Evolutionary conservation across 2,888 invertebrate species (phyloP), one percentile per base, ranked within the genome.

Genomic region (Anarsia innoxiella): DNA sequence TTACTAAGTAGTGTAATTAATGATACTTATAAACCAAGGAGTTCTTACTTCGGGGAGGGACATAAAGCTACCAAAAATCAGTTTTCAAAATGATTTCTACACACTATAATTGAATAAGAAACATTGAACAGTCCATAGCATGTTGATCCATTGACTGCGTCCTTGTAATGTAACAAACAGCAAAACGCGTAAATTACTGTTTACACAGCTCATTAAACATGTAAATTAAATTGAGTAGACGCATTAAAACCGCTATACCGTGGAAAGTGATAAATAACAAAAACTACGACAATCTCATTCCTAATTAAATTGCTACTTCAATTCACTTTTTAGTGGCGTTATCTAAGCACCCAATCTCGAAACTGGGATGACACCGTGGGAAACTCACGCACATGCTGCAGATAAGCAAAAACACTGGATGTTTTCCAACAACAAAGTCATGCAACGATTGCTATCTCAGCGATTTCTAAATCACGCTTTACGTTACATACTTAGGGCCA

Each of bases 321-420:
- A 30, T 36, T 36, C n/a, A 23, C 27, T 35, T 31, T 36, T 15
- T 36, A 16, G 12, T 33, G 26, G 14, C 13, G 15, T 36, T 40
- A 62, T 66, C 58, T 52, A 31, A 39, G 42, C 48, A 52, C 48
- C 46, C 50, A n/a, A 61, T 61, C 51, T 51, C 32, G 29, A 35
- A 39, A 40, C 45, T 48, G 48, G 2, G 25, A 5, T 12, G 33
- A 26, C 43, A 51, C 38, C 62, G 63, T 66, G 66, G 51, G 66
- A 66, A 64, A n/a, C n/a, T 33, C 36, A 36, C 45, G 41, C 12
- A 41, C 45, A 34, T 28, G 42, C 37, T 42, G 42, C 51, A 42
- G 59, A 53, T 48, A 48, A 47, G 48, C 44, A 48, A 48, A 52
- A 39, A 31, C 26, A 39, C n/a, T n/a, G n/a, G n/a, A n/a, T n/a